Percentiles rank a stretch among this genome's conserved stretches.
Evolutionary conservation across 2,888 invertebrate genomes (phyloP).

Genomic region (Pterobdella sp.): DNA sequence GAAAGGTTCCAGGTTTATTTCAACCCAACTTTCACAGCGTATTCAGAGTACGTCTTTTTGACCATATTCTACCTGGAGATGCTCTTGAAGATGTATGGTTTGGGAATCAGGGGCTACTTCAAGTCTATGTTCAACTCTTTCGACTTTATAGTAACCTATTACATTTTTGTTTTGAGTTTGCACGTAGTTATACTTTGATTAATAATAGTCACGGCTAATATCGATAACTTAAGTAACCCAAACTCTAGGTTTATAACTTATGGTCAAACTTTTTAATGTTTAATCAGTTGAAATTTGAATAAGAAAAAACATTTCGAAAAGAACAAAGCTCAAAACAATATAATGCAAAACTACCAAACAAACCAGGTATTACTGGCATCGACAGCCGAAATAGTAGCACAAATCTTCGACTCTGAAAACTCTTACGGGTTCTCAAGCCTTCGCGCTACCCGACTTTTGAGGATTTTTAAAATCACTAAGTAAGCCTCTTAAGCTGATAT

Average conservation of each 20-base stretch:
- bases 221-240: too few relatives aligned
- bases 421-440: slow-evolving; percentile 96
- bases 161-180: not conserved
- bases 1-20: too few relatives aligned
- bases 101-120: slow-evolving; percentile 94
- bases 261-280: too few relatives aligned
- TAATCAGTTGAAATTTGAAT: not conserved
- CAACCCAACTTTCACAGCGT: too few relatives aligned
- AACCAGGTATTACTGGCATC: slow-evolving; percentile 64
- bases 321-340: not conserved
- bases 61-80: slow-evolving; percentile 97
- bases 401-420: slow-evolving; percentile 75
- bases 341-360: not conserved
- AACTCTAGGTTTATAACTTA: too few relatives aligned
- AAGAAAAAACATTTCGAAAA: not conserved
- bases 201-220: too few relatives aligned
- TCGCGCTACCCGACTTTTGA: slow-evolving; percentile 85
- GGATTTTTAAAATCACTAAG: slow-evolving; percentile 89
- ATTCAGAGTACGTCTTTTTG: slow-evolving; percentile 93
- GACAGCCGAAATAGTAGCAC: slow-evolving; percentile 97
- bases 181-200: too few relatives aligned
- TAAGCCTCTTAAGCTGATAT: slow-evolving; percentile 40
- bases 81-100: slow-evolving; percentile 97
- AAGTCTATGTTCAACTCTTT: slow-evolving; percentile 99
- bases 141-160: slow-evolving; percentile 89